Evolutionary conservation across 1,140 invertebrate species (phyloP), one percentile per base, ranked within the genome.

Genomic region (Augochlora pura): DNA sequence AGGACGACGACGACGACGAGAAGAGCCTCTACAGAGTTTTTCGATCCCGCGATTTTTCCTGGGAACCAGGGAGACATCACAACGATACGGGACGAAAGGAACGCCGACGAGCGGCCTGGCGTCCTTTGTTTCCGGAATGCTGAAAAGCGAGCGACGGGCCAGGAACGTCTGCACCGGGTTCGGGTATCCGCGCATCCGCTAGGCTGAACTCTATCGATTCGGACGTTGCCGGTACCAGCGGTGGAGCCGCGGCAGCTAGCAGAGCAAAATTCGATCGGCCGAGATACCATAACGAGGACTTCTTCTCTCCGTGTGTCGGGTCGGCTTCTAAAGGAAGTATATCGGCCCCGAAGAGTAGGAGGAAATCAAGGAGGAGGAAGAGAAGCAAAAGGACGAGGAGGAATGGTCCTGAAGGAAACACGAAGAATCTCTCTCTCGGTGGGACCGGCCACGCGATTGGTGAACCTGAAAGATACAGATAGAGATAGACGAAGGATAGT

Each of bases 281-380:
- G 72, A 52, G 66, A 84, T 80, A 79, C 83, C 77, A 80, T 80
- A 79, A 84, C 82, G 72, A 84, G 78, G 59, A 42, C 68, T 84
- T 81, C 78, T 81, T 81, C 72, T 81, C 72, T 75, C 71, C 64
- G 62, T 64, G 27, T 64, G 27, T 69, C 27, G 63, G 72, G 32
- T 68, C 77, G 73, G 21, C 74, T 84, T 74, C 32, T 32, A 67
- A 85, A 72, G 73, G 67, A 57, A 85, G 63, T 42, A 62, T 8
- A 59, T 60, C 67, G 32, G 42, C 59, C 46, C 59, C 46, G 77
- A 59, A 67, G 25, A 77, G 64, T 52, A 66, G 66, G 70, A 75
- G 63, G 57, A 74, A 82, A 67, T 74, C 77, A 63, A 74, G 52
- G 23, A 78, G 71, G 42, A 46, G 25, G 65, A 49, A 27, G 39